Evolutionary conservation across 2,888 invertebrate genomes (phyloP).

Genomic region (Cosmorhoe ocellata): DNA sequence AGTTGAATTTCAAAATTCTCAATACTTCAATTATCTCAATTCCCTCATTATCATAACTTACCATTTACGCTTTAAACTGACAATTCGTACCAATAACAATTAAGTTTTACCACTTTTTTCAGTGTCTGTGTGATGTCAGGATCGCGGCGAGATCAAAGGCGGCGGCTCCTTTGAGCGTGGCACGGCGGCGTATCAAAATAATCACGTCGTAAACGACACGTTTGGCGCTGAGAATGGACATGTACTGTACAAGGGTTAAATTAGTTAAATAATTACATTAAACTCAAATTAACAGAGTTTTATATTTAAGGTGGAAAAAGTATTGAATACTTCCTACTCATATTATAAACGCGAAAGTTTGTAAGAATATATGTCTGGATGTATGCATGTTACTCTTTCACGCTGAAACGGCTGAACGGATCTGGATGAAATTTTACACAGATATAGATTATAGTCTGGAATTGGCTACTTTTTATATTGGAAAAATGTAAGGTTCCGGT

Average conservation of each 20-base stretch:
- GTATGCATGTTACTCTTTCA: no score
- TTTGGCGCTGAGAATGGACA: constrained; percentile 41
- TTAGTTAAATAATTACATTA: constrained; percentile 15
- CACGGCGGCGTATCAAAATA: constrained; percentile 53
- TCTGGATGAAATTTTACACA: no score
- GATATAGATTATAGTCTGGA: no score
- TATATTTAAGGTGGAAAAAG: no score
- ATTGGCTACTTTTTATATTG: no score
- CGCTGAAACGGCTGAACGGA: no score
- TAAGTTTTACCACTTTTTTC: constrained; percentile 45
- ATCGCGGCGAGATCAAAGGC: constrained; percentile 62
- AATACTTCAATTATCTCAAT: constrained; percentile 14
- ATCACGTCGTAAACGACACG: constrained; percentile 59
- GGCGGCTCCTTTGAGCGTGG: constrained; percentile 60
- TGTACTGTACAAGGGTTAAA: constrained; percentile 25
- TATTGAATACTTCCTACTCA: no score
- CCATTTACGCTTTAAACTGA: constrained; percentile 27
- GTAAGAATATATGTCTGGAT: no score
- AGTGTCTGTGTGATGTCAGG: constrained; percentile 49
- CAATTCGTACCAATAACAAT: constrained; percentile 44
- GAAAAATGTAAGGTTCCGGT: no score
- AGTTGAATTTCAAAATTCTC: neutral
- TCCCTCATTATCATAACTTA: constrained; percentile 22
- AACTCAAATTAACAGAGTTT: constrained; percentile 2
- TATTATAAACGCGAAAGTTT: no score